phyloP scores from a whole-genome alignment of 2,113 vertebrate genomes.

The Nerophis lumbriciformis region DNA sequence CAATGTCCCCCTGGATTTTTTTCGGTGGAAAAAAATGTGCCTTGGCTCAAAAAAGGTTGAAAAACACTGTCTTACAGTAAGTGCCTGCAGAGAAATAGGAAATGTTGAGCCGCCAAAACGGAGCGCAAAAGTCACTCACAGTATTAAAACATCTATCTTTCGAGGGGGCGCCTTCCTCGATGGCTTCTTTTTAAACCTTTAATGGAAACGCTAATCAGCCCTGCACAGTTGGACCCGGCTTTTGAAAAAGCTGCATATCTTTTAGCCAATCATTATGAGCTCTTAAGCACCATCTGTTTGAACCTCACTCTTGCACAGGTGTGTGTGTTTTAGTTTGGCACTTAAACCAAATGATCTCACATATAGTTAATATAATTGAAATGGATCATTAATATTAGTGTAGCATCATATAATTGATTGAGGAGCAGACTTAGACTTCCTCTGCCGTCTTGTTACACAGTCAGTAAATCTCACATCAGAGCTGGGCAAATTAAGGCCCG shows the following conservation, averaged over 20 bases:
- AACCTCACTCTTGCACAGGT: neutral
- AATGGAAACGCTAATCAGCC: constrained; percentile 2
- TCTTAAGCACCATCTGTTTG: neutral
- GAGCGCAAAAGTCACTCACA: neutral
- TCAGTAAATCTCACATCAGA: neutral
- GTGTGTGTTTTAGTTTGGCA: neutral
- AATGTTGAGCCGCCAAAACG: neutral
- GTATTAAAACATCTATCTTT: neutral
- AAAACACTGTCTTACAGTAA: neutral
- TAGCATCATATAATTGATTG: no score
- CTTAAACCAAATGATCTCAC: neutral
- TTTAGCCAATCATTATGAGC: neutral
- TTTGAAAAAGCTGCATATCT: neutral
- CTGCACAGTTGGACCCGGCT: neutral
- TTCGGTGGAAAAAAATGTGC: no score
- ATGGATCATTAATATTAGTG: no score
- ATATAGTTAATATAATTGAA: neutral
- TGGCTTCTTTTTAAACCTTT: constrained; percentile 3
- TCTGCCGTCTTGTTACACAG: constrained; percentile 13
- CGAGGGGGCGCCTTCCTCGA: neutral
- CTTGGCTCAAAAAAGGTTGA: no score
- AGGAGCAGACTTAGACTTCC: neutral
- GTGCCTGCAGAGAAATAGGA: neutral
- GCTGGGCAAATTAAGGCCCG: no score
- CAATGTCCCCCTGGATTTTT: no score